A percentile compares a stretch with the other conserved stretches of the same genome.
Evolutionary conservation across 2,113 vertebrate genomes (phyloP).

Genomic region (Myiagra hebetior): DNA sequence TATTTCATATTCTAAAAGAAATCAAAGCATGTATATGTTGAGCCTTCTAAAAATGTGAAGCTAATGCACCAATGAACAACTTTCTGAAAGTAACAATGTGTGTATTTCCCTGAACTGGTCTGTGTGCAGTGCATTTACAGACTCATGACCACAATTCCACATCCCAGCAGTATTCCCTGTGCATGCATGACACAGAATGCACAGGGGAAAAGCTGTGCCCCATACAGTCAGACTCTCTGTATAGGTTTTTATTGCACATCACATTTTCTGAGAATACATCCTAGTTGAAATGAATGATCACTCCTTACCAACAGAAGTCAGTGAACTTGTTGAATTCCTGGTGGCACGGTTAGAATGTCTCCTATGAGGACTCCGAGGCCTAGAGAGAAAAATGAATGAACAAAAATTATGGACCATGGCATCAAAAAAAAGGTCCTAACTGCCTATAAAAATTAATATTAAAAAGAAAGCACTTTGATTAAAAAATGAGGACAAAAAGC

Average conservation of each 20-base stretch:
- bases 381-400: conserved; percentile 30
- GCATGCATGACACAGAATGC: neutral
- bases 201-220: neutral
- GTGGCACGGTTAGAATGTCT: conserved; percentile 76
- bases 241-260: neutral
- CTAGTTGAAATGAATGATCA: neutral
- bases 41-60: neutral
- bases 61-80: neutral
- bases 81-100: neutral
- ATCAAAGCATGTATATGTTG: neutral
- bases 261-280: neutral
- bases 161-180: neutral
- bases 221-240: neutral
- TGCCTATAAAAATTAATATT: neutral
- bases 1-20: neutral
- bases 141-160: neutral
- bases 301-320: conserved; percentile 90
- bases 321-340: conserved; percentile 75
- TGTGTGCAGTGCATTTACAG: neutral
- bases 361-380: conserved; percentile 83
- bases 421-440: neutral
- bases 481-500: neutral
- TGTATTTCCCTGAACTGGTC: neutral
- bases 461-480: neutral
- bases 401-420: neutral